Base-by-base conservation (phyloP, 2,797 vertebrate genomes). In the Sebastes hubbsi region DNA sequence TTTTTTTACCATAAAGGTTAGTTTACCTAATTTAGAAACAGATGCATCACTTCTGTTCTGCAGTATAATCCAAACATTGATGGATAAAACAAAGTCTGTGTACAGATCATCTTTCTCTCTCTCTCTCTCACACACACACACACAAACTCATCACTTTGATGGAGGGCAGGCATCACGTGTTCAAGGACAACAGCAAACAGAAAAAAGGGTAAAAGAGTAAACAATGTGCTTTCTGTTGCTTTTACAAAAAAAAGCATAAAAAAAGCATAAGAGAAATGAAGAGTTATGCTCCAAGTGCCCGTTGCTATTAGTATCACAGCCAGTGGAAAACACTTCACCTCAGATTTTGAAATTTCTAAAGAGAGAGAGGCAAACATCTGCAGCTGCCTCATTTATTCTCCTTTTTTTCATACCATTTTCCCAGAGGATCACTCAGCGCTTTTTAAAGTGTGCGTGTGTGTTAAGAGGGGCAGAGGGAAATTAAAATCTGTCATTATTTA, bases 171-270 rank as follows among this genome's bases (percentile, higher is more conserved):
- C 68, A 22, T 60, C 69, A 68, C 9, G 1, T 62, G 18, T 74
- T 88, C 69, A 90, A 88, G 83, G 89, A 85, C 75, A 68, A 75
- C 42, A 60, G 70, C 36, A 76, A 74, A 85, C 64, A 71, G 60
- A 68, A 70, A 75, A 77, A 54, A 52, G 59, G 42, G n/a, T 8
- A 54, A 36, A 68, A 70, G 61, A 72, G 81, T 80, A 88, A 90
- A 91, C 74, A 8, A 25, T 20, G 71, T 69, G 67, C 60, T 24
- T 65, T 59, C 38, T 77, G 62, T 64, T 42, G 22, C 66, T 70
- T 72, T 20, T 27, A 13, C 65, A 85, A 82, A 83, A 75, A 75
- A 81, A 81, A n/a, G 8, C 20, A 1, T 73, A 54, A 29, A 25
- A 27, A 29, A 80, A 58, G 58, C 66, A 70, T 32, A 46, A 82